Base-by-base conservation (phyloP, 2,113 vertebrate genomes). In the Junco hyemalis region DNA sequence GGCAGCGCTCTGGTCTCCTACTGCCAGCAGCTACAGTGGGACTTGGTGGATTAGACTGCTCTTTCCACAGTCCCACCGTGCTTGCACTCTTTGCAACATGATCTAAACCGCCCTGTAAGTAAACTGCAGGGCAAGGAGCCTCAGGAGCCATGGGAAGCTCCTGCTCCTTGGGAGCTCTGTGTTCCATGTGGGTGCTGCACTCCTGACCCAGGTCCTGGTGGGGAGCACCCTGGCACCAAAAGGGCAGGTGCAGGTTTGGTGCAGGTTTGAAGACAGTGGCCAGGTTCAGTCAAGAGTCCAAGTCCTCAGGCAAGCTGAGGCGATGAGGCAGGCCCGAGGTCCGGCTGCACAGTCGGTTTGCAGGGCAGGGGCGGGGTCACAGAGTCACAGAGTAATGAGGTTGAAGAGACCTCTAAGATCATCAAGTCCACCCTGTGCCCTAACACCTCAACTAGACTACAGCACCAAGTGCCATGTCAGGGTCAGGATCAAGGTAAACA, bases 151-250 rank as follows among this genome's bases (percentile, higher is more conserved):
- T 1, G 29, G 56, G 56, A 44, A 74, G 21, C 12, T 59, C 7
- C 60, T 78, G n/a, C 23, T 84, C 13, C 1, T 19, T 16, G 12
- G 29, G 19, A 66, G 45, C 44, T 81, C 42, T 36, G 20, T 60
- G 36, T 8, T 84, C 50, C 29, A 0, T 11, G 23, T 42, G 59
- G 16, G 8, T 44, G 42, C 36, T 47, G 20, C 0, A 3, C 28
- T 80, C 25, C 59, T 82, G 45, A 16, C 26, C 18, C 44, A 14
- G 28, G 15, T 40, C 44, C 31, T n/a, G 20, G 4, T 11, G 29
- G 19, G 23, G 48, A 60, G 21, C 24, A 33, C 14, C 21, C 33
- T 35, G 19, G 16, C 19, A 8, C 22, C 5, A 25, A 57, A 65
- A 69, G 6, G 9, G 5, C 21, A 40, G 9, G 18, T 35, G 51